Percentiles rank a stretch among this genome's conserved stretches.
phyloP scores from a whole-genome alignment of 2,888 invertebrate species.

The Scaptodrosophila latifasciaeformis region DNA sequence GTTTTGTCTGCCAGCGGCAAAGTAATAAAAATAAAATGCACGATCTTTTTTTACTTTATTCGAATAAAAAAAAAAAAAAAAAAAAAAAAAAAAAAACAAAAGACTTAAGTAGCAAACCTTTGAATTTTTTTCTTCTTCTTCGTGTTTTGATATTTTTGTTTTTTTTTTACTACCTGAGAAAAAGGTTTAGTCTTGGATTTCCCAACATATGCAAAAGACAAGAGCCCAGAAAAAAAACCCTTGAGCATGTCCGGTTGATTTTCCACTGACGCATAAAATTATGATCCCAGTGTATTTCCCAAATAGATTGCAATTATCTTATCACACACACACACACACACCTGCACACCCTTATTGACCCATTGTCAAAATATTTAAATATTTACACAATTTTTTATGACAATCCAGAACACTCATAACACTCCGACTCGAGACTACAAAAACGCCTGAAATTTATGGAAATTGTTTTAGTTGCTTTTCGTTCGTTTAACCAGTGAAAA shows the following conservation, averaged over 20 bases:
- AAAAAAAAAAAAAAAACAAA: slow-evolving; percentile 40
- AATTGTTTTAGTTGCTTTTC: slow-evolving; percentile 43
- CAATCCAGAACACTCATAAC: slow-evolving; percentile 28
- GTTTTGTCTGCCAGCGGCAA: slow-evolving; percentile 61
- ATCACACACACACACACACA: slow-evolving; percentile 31
- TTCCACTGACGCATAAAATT: slow-evolving; percentile 2
- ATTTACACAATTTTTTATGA: slow-evolving; percentile 63
- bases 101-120: slow-evolving; percentile 61
- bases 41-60: slow-evolving; percentile 38
- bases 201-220: no score
- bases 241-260: not conserved
- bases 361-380: slow-evolving; percentile 39
- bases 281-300: slow-evolving; percentile 40
- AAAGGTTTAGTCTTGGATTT: no score
- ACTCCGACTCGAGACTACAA: slow-evolving; percentile 38
- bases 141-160: no score
- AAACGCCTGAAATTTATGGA: slow-evolving; percentile 51
- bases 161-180: no score
- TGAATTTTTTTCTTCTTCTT: no score
- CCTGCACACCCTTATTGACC: slow-evolving; percentile 13
- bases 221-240: no score
- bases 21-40: slow-evolving; percentile 55
- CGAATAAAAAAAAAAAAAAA: slow-evolving; percentile 8
- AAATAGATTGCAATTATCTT: slow-evolving; percentile 40
- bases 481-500: not conserved